These are phyloP conservation scores for Odobenus rosmarus DNA, from an alignment of 2,113 vertebrate genomes.

Conservation along the genomic window DNA sequence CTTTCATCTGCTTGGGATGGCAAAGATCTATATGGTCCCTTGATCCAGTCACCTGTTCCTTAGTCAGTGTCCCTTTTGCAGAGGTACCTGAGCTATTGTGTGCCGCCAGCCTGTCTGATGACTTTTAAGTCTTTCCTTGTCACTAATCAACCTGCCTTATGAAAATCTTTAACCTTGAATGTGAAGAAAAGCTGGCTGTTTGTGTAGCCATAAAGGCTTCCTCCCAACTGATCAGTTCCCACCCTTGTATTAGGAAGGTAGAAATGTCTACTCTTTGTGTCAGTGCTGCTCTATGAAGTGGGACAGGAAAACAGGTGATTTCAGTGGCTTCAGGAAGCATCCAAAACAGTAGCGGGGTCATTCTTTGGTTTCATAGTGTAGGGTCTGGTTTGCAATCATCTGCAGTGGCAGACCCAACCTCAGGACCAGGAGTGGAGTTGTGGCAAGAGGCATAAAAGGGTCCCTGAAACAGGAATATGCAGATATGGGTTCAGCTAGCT, in stretches of 20 bases:
- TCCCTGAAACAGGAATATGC: background rate
- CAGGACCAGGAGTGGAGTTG: background rate
- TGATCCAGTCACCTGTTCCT: background rate
- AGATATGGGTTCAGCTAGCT: background rate
- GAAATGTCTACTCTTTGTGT: background rate
- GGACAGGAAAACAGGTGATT: background rate
- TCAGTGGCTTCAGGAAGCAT: background rate
- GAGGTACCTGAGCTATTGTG: background rate
- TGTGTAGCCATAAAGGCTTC: background rate
- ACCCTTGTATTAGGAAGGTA: background rate
- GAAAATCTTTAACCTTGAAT: background rate
- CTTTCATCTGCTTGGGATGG: background rate
- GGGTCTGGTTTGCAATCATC: background rate
- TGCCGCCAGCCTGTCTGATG: background rate
- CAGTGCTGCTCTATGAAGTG: background rate
- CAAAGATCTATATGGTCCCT: background rate
- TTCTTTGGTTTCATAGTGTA: background rate
- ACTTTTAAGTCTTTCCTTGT: background rate
- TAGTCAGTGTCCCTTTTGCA: background rate
- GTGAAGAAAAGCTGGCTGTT: background rate
- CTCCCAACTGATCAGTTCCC: background rate
- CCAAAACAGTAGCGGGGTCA: fast-evolving
- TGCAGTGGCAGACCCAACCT: background rate
- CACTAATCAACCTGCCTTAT: background rate
- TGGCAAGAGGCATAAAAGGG: background rate